Evolutionary conservation across 2,888 invertebrate species (phyloP), one percentile per base, ranked within the genome.

Genomic region (Nesidiocoris tenuis): DNA sequence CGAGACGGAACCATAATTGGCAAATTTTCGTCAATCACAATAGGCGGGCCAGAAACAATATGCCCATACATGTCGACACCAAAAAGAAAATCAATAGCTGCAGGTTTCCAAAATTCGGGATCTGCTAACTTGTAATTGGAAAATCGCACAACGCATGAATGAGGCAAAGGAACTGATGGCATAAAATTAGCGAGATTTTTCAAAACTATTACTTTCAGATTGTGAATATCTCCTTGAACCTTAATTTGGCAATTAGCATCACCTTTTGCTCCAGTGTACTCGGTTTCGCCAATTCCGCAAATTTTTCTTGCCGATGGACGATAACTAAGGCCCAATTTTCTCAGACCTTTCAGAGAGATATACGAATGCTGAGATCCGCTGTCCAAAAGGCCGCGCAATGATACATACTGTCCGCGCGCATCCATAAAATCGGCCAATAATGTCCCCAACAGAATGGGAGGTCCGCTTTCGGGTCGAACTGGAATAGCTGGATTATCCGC

Each of bases 281-380:
- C 9, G 0, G 64, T 21, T 9, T 24, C 25, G 1, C 64, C 74
- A 18, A 74, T n/a, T 1, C 74, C 19, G 16, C 21, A 19, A 7
- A 74, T 23, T 2, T 17, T 39, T n/a, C 65, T 65, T 5, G 54
- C 39, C 22, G 18, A 17, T 9, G 2, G 0, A 2, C 9, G 12
- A 19, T 17, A 17, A 1, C 18, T 9, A 19, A 74, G 7, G 7
- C 74, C 74, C 1, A 74, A 61, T 23, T 22, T 19, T 19, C 54
- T n/a, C 2, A 25, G 1, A 1, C 39, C 23, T 7, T 21, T 22
- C 1, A 18, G 9, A 1, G 74, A 65, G 19, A 74, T 64, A 17
- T 65, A 65, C 16, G 74, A 74, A 16, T 61, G n/a, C 54, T 74
- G 74, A 19, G 25, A 12, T 23, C 74, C 74, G 21, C 55, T 65